Percentiles rank a stretch among this genome's conserved stretches.
Conservation (phyloP, 2,888 invertebrate species). For the Cloeon dipterum region DNA sequence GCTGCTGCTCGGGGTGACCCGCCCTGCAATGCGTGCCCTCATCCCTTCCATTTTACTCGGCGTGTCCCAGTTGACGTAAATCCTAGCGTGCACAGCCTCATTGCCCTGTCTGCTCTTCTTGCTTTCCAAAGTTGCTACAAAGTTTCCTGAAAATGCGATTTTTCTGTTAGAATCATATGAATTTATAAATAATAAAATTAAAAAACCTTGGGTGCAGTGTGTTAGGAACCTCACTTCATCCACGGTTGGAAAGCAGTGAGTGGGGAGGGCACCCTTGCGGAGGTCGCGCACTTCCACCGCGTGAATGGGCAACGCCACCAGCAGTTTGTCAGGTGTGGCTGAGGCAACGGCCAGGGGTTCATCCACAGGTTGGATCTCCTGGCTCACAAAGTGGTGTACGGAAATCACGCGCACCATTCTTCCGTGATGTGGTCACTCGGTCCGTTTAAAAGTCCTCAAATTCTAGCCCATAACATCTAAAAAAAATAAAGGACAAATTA, state of each 20-base stretch:
- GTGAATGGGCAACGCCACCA: conserved; percentile 34
- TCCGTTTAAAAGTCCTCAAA: too few relatives aligned
- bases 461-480: too few relatives aligned
- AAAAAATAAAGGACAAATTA: too few relatives aligned
- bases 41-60: conserved; percentile 18
- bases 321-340: conserved; percentile 29
- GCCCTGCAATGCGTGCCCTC: conserved; percentile 46
- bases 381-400: conserved; percentile 40
- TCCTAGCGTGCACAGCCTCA: conserved; percentile 28
- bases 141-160: conserved; percentile 26
- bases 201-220: conserved; percentile 37
- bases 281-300: conserved; percentile 34
- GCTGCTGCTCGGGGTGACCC: conserved; percentile 44
- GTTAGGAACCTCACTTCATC: conserved; percentile 41
- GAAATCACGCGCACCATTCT: conserved; percentile 49
- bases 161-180: not conserved
- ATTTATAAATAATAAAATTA: not conserved
- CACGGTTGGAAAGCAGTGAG: conserved; percentile 46
- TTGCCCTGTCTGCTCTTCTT: conserved; percentile 21
- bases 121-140: conserved; percentile 37
- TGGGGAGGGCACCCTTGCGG: conserved; percentile 18
- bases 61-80: conserved; percentile 52
- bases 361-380: conserved; percentile 37
- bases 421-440: too few relatives aligned
- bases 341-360: conserved; percentile 39